These are phyloP conservation scores for Chaenocephalus aceratus DNA, from an alignment of 2,113 vertebrate species.

Conservation along the genomic window DNA sequence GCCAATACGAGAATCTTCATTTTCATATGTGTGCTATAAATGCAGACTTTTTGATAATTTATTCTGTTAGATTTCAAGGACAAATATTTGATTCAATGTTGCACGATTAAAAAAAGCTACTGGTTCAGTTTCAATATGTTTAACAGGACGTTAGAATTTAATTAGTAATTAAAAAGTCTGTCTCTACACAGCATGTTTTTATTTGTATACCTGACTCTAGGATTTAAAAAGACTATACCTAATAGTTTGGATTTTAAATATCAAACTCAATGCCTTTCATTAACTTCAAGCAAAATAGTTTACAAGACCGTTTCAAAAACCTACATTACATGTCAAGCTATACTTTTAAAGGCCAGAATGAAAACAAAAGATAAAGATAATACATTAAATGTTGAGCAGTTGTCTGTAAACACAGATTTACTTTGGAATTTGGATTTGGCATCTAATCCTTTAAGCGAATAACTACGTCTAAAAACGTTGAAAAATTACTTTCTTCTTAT, in stretches of 20 bases:
- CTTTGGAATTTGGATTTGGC: background rate
- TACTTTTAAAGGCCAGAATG: background rate
- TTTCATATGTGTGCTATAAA: background rate
- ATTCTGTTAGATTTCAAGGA: background rate
- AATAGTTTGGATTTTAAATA: background rate
- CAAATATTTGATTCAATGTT: no score
- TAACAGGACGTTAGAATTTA: background rate
- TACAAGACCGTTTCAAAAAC: background rate
- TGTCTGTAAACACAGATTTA: background rate
- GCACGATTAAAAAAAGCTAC: background rate
- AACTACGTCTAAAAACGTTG: background rate
- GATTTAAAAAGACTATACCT: no score
- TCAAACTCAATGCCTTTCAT: background rate
- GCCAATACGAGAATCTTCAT: background rate
- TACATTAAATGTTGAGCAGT: background rate
- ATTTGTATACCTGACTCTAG: no score
- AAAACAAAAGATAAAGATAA: background rate
- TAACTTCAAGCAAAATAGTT: no score
- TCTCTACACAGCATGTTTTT: background rate
- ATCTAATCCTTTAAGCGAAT: background rate
- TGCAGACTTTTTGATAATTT: background rate
- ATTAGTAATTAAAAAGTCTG: background rate
- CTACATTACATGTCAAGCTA: background rate
- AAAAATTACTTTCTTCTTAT: background rate
- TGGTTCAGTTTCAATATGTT: background rate